Conservation (phyloP, 2,797 vertebrate genomes). For the Danio choprae region DNA sequence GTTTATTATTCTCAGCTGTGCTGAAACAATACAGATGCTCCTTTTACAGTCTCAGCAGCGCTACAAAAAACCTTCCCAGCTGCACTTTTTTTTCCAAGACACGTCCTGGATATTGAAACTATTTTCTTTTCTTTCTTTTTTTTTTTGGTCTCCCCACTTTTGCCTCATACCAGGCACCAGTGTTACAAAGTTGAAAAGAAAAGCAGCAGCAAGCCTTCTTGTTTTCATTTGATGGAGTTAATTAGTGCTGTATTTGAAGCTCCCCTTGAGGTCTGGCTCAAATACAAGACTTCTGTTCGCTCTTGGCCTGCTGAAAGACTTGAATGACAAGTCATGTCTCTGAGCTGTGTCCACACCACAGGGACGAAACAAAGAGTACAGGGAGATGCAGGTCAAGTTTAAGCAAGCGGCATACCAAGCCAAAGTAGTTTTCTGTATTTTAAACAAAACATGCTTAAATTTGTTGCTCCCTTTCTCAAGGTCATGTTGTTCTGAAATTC, state of each 20-base stretch:
- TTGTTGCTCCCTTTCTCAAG: not conserved
- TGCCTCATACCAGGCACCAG: conserved; percentile 2
- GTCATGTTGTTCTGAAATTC: conserved; percentile 3
- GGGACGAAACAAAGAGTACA: not conserved
- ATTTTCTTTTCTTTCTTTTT: conserved; percentile 7
- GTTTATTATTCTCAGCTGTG: conserved; percentile 33
- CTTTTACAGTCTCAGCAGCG: conserved; percentile 51
- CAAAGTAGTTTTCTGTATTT: not conserved
- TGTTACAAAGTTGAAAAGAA: conserved; percentile 28
- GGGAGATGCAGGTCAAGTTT: conserved; percentile 13
- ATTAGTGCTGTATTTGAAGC: conserved; percentile 54
- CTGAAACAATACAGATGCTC: conserved; percentile 52
- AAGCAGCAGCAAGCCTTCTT: conserved; percentile 47
- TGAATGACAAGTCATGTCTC: conserved; percentile 31
- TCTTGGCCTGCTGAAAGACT: conserved; percentile 40
- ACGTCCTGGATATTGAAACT: conserved; percentile 40
- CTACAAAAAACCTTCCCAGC: conserved; percentile 22
- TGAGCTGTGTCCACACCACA: conserved; percentile 26
- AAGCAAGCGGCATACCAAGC: not conserved
- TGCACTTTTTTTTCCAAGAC: conserved; percentile 27
- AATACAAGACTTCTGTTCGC: conserved; percentile 49
- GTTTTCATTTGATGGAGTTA: conserved; percentile 52
- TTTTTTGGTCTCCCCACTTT: conserved; percentile 4
- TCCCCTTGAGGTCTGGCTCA: conserved; percentile 35
- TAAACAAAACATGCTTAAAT: not conserved